Percentiles rank a stretch among this genome's conserved stretches.
Conservation (phyloP, 1,140 invertebrate species). For the Ctenoplectra terminalis region DNA sequence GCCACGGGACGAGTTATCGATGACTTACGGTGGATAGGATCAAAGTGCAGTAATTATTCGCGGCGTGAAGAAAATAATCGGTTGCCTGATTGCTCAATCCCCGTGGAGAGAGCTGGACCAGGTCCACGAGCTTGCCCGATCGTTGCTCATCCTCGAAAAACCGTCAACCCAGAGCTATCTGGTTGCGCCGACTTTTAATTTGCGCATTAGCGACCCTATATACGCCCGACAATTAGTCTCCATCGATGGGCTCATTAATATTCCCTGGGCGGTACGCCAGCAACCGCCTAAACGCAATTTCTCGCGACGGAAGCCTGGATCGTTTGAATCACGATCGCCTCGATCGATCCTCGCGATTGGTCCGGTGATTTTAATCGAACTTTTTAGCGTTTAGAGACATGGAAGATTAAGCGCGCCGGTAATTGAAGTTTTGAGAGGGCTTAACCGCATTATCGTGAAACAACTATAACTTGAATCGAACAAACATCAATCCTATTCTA, state of each 20-base stretch:
- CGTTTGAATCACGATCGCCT: constrained; percentile 10
- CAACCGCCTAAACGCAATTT: constrained; percentile 59
- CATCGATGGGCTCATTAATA: constrained; percentile 71
- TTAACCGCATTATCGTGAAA: too few species aligned
- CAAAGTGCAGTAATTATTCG: constrained; percentile 69
- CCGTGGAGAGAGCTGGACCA: background rate
- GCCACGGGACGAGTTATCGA: constrained; percentile 59
- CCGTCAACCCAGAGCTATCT: constrained; percentile 20
- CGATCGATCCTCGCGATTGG: constrained; percentile 24
- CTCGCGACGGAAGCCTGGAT: background rate
- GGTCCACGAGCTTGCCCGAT: constrained; percentile 67
- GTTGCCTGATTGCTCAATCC: constrained; percentile 75
- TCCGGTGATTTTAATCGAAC: background rate
- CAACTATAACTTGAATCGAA: too few species aligned
- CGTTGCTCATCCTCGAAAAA: constrained; percentile 73
- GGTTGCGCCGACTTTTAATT: constrained; percentile 69
- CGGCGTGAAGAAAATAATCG: constrained; percentile 58
- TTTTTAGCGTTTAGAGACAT: too few species aligned
- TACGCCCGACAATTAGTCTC: constrained; percentile 69
- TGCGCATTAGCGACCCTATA: constrained; percentile 66
- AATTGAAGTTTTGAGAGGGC: too few species aligned
- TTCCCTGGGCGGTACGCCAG: constrained; percentile 48
- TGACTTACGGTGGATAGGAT: constrained; percentile 62
- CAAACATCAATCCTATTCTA: background rate
- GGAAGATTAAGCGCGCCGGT: too few species aligned